These are phyloP conservation scores for Embiotoca jacksoni DNA, from an alignment of 2,113 vertebrate genomes.

Conservation along the genomic window DNA sequence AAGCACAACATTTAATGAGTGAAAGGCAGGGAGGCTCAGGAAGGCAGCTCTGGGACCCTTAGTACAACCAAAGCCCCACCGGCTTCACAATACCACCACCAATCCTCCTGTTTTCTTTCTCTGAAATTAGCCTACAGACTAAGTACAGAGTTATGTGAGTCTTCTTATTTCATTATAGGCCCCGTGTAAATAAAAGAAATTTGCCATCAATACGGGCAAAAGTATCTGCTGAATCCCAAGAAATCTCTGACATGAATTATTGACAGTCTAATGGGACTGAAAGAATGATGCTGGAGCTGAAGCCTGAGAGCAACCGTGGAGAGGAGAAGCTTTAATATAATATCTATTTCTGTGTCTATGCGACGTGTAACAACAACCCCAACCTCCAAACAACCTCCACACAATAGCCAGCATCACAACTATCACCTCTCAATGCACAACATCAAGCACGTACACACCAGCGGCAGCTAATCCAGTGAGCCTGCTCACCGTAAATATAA, in stretches of 20 bases:
- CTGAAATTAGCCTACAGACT: slow-evolving; percentile 87
- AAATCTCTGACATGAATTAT: slow-evolving; percentile 94
- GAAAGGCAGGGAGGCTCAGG: slow-evolving; percentile 47
- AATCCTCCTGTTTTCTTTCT: slow-evolving; percentile 70
- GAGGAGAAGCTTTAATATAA: slow-evolving; percentile 86
- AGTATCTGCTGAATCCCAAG: slow-evolving; percentile 89
- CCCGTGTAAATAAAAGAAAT: slow-evolving; percentile 89
- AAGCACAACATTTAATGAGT: slow-evolving; percentile 48
- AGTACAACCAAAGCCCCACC: slow-evolving; percentile 53
- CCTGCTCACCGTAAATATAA: slow-evolving; percentile 7
- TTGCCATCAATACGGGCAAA: slow-evolving; percentile 89
- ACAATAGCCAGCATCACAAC: slow-evolving; percentile 20
- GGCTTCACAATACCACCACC: slow-evolving; percentile 74
- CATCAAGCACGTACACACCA: not conserved
- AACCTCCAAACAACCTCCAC: slow-evolving; percentile 22
- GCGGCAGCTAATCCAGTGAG: not conserved
- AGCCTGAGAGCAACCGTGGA: slow-evolving; percentile 87
- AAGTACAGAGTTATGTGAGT: slow-evolving; percentile 83
- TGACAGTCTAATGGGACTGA: slow-evolving; percentile 91
- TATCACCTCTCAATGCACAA: slow-evolving; percentile 27
- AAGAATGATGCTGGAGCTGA: slow-evolving; percentile 85
- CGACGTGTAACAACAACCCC: slow-evolving; percentile 62
- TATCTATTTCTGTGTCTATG: slow-evolving; percentile 79
- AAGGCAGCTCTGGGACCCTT: slow-evolving; percentile 76
- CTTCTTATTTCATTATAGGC: slow-evolving; percentile 88